phyloP scores from a whole-genome alignment of 1,140 invertebrate genomes.

The Drosophila nebulosa region DNA sequence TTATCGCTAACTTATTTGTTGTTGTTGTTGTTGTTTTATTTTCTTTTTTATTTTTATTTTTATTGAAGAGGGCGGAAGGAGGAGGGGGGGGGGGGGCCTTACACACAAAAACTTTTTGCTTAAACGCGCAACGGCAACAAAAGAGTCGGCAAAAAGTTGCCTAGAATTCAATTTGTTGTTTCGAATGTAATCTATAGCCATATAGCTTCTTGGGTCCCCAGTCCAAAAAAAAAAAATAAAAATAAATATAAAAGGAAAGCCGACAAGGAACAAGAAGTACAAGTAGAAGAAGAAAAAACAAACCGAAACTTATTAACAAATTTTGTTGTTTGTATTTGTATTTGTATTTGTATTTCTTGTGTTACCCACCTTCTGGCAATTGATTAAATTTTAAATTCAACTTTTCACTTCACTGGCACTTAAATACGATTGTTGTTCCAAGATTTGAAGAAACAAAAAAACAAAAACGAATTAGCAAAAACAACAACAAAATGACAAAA shows the following conservation, averaged over 20 bases:
- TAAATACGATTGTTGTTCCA: constrained; percentile 23
- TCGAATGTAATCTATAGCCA: constrained; percentile 49
- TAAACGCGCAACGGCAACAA: constrained; percentile 15
- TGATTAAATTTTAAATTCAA: constrained; percentile 68
- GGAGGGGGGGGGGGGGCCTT: background rate
- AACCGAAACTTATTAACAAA: constrained; percentile 56
- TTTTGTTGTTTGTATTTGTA: constrained; percentile 6
- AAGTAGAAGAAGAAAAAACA: constrained; percentile 6
- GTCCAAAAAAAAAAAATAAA: constrained; percentile 19
- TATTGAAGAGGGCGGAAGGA: background rate
- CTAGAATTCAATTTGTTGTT: constrained; percentile 71
- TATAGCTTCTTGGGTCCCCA: constrained; percentile 18
- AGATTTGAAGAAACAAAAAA: background rate
- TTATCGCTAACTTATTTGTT: constrained; percentile 52
- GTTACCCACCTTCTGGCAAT: constrained; percentile 41
- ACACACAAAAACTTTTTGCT: constrained; percentile 50
- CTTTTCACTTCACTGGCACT: constrained; percentile 48
- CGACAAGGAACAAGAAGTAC: constrained; percentile 1
- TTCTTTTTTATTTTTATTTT: background rate
- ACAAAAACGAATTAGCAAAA: constrained; percentile 24
- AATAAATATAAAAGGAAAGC: background rate
- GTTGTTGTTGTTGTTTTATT: constrained; percentile 41
- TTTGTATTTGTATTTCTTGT: constrained; percentile 1
- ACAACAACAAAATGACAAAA: constrained; percentile 43
- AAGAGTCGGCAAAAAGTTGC: constrained; percentile 54